These are phyloP conservation scores for Sciurus carolinensis DNA, from an alignment of 2,797 vertebrate genomes.

Conservation along the genomic window DNA sequence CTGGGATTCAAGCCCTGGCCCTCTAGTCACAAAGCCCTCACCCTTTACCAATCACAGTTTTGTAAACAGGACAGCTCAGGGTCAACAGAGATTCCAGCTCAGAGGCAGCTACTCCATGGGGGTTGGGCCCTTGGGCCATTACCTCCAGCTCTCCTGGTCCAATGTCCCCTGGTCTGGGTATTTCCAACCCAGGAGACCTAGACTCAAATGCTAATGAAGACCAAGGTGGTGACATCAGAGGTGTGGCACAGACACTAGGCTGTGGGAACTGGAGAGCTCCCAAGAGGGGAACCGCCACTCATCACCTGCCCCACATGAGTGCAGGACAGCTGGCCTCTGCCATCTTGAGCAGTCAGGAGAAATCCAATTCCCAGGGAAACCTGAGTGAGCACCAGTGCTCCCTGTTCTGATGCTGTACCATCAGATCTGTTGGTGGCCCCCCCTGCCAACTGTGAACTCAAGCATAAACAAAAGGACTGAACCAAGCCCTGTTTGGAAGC, in stretches of 20 bases:
- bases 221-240: neutral
- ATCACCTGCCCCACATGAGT: neutral
- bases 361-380: too few relatives aligned
- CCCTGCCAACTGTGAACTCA: neutral
- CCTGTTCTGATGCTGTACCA: neutral
- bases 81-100: neutral
- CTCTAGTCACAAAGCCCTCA: neutral
- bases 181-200: neutral
- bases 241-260: neutral
- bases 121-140: fast-evolving
- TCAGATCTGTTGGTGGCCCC: neutral
- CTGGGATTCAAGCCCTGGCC: neutral
- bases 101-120: neutral
- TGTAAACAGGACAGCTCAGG: neutral
- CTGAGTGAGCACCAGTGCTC: neutral
- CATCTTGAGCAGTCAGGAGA: neutral
- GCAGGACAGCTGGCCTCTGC: fast-evolving
- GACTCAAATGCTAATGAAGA: neutral
- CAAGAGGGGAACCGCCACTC: neutral
- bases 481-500: neutral
- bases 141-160: neutral
- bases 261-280: fast-evolving
- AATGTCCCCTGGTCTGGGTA: neutral
- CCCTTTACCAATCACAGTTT: too few relatives aligned
- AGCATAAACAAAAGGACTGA: neutral